These are phyloP conservation scores for Allophyes oxyacanthae DNA, from an alignment of 2,888 invertebrate genomes.

Conservation along the genomic window DNA sequence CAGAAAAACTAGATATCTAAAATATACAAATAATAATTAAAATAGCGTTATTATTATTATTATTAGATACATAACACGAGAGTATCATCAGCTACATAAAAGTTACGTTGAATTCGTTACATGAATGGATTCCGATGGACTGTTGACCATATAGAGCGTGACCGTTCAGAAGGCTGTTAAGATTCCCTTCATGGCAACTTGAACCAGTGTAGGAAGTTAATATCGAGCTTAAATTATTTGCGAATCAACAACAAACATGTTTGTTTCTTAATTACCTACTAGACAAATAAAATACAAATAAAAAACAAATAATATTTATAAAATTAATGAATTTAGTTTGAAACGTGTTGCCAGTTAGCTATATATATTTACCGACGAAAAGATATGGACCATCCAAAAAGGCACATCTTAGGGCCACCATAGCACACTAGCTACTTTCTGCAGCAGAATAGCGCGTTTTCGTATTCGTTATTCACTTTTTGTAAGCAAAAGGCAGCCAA, in stretches of 20 bases:
- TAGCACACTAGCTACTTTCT: too few relatives aligned
- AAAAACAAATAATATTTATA: too few relatives aligned
- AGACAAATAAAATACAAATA: too few relatives aligned
- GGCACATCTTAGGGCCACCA: too few relatives aligned
- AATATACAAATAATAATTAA: not conserved
- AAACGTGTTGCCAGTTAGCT: too few relatives aligned
- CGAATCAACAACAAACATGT: conserved; percentile 3
- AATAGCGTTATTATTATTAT: not conserved
- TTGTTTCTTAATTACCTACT: not conserved
- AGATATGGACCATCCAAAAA: too few relatives aligned
- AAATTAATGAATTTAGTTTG: too few relatives aligned
- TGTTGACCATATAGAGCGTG: conserved; percentile 64
- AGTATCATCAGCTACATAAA: conserved; percentile 5
- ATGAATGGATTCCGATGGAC: conserved; percentile 37
- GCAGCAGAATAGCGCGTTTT: too few relatives aligned
- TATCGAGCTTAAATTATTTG: conserved; percentile 18
- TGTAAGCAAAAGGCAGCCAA: too few relatives aligned
- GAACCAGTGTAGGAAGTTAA: conserved; percentile 47
- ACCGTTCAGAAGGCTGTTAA: conserved; percentile 66
- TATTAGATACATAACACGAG: not conserved
- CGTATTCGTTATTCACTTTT: too few relatives aligned
- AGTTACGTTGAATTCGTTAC: conserved; percentile 10
- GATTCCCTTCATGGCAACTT: conserved; percentile 61
- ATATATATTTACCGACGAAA: too few relatives aligned
- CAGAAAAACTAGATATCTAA: not conserved